These are phyloP conservation scores for Pararge aegeria DNA, from an alignment of 1,140 invertebrate species.

Conservation along the genomic window DNA sequence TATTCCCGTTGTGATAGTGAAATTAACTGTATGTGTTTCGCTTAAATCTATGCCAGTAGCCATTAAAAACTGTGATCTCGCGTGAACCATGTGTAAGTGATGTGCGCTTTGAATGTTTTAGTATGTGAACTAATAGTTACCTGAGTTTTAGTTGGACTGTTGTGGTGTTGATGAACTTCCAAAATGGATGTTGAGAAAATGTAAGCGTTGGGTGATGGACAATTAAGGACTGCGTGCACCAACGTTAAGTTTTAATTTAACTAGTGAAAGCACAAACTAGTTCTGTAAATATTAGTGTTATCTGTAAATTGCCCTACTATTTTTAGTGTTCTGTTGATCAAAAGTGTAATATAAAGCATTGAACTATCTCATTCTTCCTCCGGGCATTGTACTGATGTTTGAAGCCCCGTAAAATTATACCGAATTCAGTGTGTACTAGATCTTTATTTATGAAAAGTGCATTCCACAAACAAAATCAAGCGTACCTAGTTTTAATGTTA, in stretches of 20 bases:
- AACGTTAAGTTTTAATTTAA: constrained; percentile 41
- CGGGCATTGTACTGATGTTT: constrained; percentile 74
- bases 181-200: constrained; percentile 38
- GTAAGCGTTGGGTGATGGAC: constrained; percentile 28
- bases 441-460: constrained; percentile 68
- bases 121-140: constrained; percentile 67
- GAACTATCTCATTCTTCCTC: constrained; percentile 57
- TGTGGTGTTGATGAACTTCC: constrained; percentile 42
- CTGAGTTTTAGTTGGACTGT: constrained; percentile 47
- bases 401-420: constrained; percentile 45
- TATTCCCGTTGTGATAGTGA: constrained; percentile 21
- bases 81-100: constrained; percentile 65
- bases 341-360: constrained; percentile 66
- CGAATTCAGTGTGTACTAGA: constrained; percentile 37
- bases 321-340: constrained; percentile 52
- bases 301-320: constrained; percentile 66
- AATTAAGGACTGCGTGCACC: constrained; percentile 20
- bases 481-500: constrained; percentile 56
- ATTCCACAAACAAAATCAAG: constrained; percentile 72
- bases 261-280: constrained; percentile 77
- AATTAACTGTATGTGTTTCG: constrained; percentile 36
- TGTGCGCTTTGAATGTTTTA: constrained; percentile 73
- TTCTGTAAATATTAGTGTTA: constrained; percentile 76
- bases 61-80: constrained; percentile 75
- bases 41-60: constrained; percentile 56